Evolutionary conservation across 1,140 invertebrate species (phyloP), one percentile per base, ranked within the genome.

Genomic region (Paralvinella palmiformis): DNA sequence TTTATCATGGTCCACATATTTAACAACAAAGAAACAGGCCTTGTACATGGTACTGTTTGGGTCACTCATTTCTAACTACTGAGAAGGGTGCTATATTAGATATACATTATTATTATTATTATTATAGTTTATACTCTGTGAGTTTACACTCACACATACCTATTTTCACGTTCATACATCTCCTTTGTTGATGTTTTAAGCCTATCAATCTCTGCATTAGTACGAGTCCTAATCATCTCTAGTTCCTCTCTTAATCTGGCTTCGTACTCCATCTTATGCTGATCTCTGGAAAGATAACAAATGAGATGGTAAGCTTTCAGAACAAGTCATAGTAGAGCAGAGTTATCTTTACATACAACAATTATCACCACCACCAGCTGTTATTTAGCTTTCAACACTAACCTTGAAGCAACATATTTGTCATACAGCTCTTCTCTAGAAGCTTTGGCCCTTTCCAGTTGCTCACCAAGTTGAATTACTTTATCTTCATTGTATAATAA

Each of bases 361-460:
- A n/a, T n/a, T n/a, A n/a, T n/a, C n/a, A n/a, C n/a, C n/a, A n/a
- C n/a, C n/a, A n/a, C n/a, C n/a, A n/a, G n/a, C n/a, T n/a, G n/a
- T n/a, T 57, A 7, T 7, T 10, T 32, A 57, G 32, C 55, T n/a
- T 13, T 13, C 15, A 29, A 10, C 3, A 58, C 67, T 56, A 68
- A 81, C 79, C 79, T 76, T 55, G 79, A 77, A 15, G 69, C 62
- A 13, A 81, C 72, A 70, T 81, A 81, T 73, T 79, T 79, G 65
- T 82, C 80, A 71, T 81, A 82, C 72, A 82, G 73, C 56, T 81
- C 78, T 61, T 82, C 79, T 58, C 80, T 58, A 10, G 78, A 70
- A 35, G 70, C 57, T 62, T 80, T 81, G 1, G 74, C 71, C 55
- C 77, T 72, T 22, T 82, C 80, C 15, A 81, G 55, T 59, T 80